Percentiles rank a stretch among this genome's conserved stretches.
Conservation (phyloP, 1,140 invertebrate genomes). For the Teleopsis dalmanni region DNA sequence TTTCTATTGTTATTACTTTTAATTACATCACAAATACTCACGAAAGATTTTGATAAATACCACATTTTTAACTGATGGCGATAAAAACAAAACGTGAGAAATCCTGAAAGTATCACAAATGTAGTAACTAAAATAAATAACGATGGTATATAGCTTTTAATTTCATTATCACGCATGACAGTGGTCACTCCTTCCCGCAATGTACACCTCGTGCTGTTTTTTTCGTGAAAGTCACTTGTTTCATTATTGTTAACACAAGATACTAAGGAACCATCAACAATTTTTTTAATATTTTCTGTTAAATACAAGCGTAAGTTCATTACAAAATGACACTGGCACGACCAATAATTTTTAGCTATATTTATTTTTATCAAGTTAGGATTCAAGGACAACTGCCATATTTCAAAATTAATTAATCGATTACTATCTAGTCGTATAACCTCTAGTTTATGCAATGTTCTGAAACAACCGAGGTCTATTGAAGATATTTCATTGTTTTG, state of each 20-base stretch:
- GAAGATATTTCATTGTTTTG: constrained; percentile 78
- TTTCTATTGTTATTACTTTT: too few species aligned
- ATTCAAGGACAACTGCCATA: constrained; percentile 68
- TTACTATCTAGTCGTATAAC: constrained; percentile 80
- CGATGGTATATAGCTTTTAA: constrained; percentile 71
- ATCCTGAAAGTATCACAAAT: constrained; percentile 62
- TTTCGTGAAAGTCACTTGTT: constrained; percentile 56
- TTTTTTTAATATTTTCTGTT: constrained; percentile 61
- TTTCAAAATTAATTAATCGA: constrained; percentile 66
- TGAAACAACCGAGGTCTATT: constrained; percentile 79
- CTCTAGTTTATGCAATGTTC: constrained; percentile 69
- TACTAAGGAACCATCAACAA: constrained; percentile 60
- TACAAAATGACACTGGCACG: constrained; percentile 79
- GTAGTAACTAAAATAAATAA: constrained; percentile 67
- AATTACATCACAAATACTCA: constrained; percentile 67
- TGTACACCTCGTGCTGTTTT: constrained; percentile 62
- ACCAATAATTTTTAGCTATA: constrained; percentile 80
- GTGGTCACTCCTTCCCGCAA: constrained; percentile 59
- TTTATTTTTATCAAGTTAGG: constrained; percentile 71
- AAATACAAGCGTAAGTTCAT: constrained; percentile 71
- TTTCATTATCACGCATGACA: constrained; percentile 64
- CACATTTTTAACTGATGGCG: constrained; percentile 75
- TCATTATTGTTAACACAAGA: constrained; percentile 61
- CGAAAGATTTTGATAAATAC: constrained; percentile 71
- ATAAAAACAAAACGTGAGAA: constrained; percentile 74